Percentiles rank a stretch among this genome's conserved stretches.
Evolutionary conservation across 1,140 invertebrate genomes (phyloP).

Genomic region (Lasioglossum albipes): DNA sequence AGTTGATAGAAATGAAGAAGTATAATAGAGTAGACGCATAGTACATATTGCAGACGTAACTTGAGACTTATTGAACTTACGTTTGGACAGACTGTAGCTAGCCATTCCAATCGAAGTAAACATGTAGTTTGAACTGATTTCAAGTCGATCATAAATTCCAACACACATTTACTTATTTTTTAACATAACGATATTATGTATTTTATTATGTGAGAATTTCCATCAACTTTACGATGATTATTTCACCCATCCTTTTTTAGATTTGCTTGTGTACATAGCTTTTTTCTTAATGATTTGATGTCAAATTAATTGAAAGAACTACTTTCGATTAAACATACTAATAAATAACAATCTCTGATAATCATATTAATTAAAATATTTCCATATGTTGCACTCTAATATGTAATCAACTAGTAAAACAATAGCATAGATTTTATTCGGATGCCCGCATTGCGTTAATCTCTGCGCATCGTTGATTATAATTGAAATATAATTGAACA

Average conservation of each 20-base stretch:
- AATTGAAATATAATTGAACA: conserved; percentile 74
- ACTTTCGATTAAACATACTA: neutral
- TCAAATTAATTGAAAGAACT: neutral
- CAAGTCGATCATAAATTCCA: conserved; percentile 7
- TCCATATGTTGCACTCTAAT: conserved; percentile 11
- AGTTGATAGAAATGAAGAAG: neutral
- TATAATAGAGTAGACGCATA: conserved; percentile 11
- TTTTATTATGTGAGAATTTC: neutral
- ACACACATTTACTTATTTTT: neutral
- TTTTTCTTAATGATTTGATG: neutral
- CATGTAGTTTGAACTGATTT: neutral
- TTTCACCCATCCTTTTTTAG: conserved; percentile 16
- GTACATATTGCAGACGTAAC: neutral
- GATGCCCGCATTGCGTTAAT: neutral
- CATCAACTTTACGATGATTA: neutral
- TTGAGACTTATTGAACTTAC: conserved; percentile 8
- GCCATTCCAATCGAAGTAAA: neutral
- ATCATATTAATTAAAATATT: neutral
- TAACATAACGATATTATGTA: neutral
- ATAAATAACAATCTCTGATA: conserved; percentile 2
- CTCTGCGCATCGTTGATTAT: conserved; percentile 18
- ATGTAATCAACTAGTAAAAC: conserved; percentile 5
- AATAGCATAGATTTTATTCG: conserved; percentile 21
- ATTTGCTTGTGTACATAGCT: conserved; percentile 17
- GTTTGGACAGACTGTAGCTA: neutral